Evolutionary conservation across 2,113 vertebrate genomes (phyloP).

Genomic region (Antigone vipio): DNA sequence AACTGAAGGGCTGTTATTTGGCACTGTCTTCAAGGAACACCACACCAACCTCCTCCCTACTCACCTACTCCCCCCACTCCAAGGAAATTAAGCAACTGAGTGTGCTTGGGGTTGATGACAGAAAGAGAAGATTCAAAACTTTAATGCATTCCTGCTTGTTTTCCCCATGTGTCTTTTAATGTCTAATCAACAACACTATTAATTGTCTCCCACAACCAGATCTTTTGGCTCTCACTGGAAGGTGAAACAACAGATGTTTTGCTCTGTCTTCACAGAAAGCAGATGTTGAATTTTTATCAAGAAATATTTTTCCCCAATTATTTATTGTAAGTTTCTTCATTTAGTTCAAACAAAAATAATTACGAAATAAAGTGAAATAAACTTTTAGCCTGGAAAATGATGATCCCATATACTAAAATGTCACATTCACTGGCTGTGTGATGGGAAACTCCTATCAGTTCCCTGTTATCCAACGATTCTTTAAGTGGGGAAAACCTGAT

Average conservation of each 20-base stretch:
- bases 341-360: background rate
- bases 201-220: background rate
- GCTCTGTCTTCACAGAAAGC: background rate
- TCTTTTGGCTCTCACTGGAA: background rate
- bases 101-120: background rate
- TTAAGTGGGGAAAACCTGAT: background rate
- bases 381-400: background rate
- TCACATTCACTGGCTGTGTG: background rate
- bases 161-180: background rate
- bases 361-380: background rate
- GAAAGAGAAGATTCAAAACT: background rate
- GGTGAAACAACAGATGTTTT: constrained; percentile 6
- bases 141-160: background rate
- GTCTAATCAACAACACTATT: background rate
- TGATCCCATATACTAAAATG: background rate
- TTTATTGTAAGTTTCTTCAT: background rate
- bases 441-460: background rate
- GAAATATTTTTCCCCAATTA: background rate
- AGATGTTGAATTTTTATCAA: background rate
- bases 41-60: background rate
- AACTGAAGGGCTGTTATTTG: background rate
- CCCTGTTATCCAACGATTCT: background rate
- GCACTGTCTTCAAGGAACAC: background rate
- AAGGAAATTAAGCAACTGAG: background rate
- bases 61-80: too few species aligned